Conservation (phyloP, 2,797 vertebrate species). For the Acrossocheilus fasciatus region DNA sequence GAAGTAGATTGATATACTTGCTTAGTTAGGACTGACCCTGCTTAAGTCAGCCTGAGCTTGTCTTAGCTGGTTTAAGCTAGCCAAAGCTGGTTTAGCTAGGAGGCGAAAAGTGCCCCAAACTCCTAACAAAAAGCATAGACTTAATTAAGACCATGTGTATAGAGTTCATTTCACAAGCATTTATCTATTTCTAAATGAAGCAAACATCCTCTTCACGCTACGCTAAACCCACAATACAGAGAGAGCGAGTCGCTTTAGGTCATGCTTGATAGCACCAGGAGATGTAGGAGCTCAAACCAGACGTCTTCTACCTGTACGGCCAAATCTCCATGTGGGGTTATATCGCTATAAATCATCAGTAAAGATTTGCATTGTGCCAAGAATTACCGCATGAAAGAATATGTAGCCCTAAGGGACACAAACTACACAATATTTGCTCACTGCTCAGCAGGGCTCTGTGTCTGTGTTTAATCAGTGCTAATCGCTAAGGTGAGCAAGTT, state of each 20-base stretch:
- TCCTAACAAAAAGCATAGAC: not conserved
- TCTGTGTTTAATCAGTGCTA: conserved; percentile 22
- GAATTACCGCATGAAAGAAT: conserved; percentile 23
- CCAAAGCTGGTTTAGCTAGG: not conserved
- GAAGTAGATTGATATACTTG: not conserved
- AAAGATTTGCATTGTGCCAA: conserved; percentile 5
- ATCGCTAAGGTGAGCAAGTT: conserved; percentile 21
- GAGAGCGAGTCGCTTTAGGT: conserved; percentile 1
- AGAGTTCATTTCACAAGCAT: conserved; percentile 30
- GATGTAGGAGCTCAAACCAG: conserved; percentile 33
- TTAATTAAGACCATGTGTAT: conserved; percentile 16
- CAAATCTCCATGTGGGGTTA: conserved; percentile 10
- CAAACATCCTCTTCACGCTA: conserved; percentile 34
- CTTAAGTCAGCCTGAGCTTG: not conserved
- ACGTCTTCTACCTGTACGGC: conserved; percentile 10
- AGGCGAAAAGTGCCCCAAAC: not conserved
- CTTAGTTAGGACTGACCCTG: not conserved
- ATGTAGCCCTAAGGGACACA: conserved; percentile 11
- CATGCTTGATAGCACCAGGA: conserved; percentile 36
- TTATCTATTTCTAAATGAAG: conserved; percentile 28
- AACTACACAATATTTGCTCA: conserved; percentile 39
- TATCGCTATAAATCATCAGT: conserved; percentile 6
- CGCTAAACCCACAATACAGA: conserved; percentile 35
- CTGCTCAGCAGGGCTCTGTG: conserved; percentile 13
- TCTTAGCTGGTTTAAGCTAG: not conserved